A percentile compares a stretch with the other conserved stretches of the same genome.
phyloP scores from a whole-genome alignment of 2,797 vertebrate species.

The Triplophysa bombifrons region DNA sequence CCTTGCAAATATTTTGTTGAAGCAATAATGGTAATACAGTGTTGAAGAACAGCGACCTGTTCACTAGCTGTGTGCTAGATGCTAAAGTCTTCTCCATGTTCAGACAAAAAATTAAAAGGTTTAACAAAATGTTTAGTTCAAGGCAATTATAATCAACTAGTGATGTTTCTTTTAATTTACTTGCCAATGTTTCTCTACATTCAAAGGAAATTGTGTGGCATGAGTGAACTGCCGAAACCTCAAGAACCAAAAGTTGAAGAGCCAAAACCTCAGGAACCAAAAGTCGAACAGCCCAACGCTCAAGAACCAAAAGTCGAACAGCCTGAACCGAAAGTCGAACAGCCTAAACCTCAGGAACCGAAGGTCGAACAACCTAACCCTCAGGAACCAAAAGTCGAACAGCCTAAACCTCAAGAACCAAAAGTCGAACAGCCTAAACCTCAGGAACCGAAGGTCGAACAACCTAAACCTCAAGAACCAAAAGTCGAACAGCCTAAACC shows the following conservation, averaged over 20 bases:
- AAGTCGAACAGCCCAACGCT: not conserved
- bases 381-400: not conserved
- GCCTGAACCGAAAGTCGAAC: not conserved
- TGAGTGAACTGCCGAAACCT: not conserved
- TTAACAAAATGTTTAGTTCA: no score
- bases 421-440: not conserved
- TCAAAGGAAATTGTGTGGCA: slow-evolving; percentile 64
- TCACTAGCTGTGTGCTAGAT: not conserved
- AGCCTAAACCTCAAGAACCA: not conserved
- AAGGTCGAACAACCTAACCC: not conserved
- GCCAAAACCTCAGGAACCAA: not conserved
- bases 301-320: not conserved
- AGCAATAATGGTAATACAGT: not conserved
- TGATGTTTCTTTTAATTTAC: not conserved
- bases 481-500: not conserved
- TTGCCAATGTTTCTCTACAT: not conserved
- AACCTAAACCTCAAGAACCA: not conserved
- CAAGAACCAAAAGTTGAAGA: not conserved
- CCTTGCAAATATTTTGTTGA: not conserved
- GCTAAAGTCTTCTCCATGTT: not conserved
- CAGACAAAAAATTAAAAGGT: no score
- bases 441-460: not conserved
- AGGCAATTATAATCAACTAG: not conserved
- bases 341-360: not conserved
- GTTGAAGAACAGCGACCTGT: not conserved